phyloP scores from a whole-genome alignment of 2,113 vertebrate species.

The Zapornia atra region DNA sequence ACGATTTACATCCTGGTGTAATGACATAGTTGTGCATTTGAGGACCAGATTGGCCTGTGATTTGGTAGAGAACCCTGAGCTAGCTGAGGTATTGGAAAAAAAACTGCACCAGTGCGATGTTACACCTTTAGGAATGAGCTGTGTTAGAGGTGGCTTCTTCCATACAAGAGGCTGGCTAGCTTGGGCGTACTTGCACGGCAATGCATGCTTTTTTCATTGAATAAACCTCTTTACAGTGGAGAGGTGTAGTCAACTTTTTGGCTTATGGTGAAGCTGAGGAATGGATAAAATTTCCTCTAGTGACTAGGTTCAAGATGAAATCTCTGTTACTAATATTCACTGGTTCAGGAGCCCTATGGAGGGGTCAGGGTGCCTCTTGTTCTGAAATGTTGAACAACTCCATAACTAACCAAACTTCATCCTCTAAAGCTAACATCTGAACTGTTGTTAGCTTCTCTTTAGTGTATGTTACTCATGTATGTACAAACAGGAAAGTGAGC shows the following conservation, averaged over 20 bases:
- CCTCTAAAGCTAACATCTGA: neutral
- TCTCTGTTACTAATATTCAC: neutral
- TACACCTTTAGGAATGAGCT: neutral
- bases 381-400: neutral
- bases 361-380: neutral
- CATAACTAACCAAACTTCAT: neutral
- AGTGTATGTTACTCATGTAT: neutral
- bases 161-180: neutral
- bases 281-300: neutral
- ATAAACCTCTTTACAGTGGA: neutral
- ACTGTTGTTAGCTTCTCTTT: neutral
- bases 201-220: neutral
- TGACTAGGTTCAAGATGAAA: neutral
- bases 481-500: neutral
- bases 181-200: neutral
- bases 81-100: neutral
- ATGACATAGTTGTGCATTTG: accelerated
- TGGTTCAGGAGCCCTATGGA: neutral
- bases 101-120: no score
- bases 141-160: neutral
- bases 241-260: neutral
- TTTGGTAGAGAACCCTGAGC: neutral
- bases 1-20: neutral
- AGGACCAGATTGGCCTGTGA: neutral
- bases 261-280: neutral